Conservation (phyloP, 2,888 invertebrate species). For the Elmis aenea region DNA sequence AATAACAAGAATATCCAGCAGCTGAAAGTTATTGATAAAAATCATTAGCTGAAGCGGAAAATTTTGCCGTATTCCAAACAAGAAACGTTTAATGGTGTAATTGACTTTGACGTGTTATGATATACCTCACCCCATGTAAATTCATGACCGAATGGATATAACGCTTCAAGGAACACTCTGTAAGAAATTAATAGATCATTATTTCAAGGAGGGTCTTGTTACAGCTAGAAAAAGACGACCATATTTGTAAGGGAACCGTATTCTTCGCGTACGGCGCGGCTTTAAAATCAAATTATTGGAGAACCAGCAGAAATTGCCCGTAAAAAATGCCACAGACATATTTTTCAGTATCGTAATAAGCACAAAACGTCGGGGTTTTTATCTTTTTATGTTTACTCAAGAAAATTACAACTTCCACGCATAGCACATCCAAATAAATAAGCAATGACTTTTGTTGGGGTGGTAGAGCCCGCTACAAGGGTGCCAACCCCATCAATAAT, state of each 20-base stretch:
- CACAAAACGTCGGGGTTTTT: constrained; percentile 12
- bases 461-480: constrained; percentile 28
- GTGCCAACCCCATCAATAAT: constrained; percentile 44
- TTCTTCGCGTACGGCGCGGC: constrained; percentile 5
- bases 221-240: constrained; percentile 3
- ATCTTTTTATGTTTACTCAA: constrained; percentile 22
- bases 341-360: constrained; percentile 11
- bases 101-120: too few species aligned
- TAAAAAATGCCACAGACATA: too few species aligned
- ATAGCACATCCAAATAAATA: constrained; percentile 30
- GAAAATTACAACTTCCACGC: constrained; percentile 20
- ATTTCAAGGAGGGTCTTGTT: constrained; percentile 9
- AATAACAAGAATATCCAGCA: too few species aligned
- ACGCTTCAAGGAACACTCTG: too few species aligned
- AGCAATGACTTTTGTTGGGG: constrained; percentile 38
- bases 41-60: too few species aligned
- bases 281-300: constrained; percentile 17
- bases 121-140: too few species aligned
- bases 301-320: too few species aligned
- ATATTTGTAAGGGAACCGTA: constrained; percentile 4
- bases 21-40: too few species aligned
- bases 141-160: too few species aligned
- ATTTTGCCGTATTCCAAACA: too few species aligned
- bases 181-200: constrained; percentile 20
- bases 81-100: too few species aligned